A percentile compares a stretch with the other conserved stretches of the same genome.
phyloP scores from a whole-genome alignment of 2,888 invertebrate species.

The Ophion ventricosus region DNA sequence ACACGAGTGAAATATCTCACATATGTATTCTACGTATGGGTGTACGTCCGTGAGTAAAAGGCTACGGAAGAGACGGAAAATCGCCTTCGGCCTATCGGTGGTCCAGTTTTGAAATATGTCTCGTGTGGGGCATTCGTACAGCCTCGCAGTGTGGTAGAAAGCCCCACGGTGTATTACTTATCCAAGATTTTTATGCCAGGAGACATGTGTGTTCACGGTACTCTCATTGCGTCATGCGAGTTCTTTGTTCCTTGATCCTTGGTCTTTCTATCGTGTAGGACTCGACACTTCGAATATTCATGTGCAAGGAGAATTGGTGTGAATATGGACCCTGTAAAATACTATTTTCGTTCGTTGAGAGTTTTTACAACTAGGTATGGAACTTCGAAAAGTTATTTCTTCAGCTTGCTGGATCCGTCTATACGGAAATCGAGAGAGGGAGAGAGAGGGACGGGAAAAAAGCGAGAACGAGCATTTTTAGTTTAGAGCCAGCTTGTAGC shows the following conservation, averaged over 20 bases:
- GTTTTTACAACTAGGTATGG: background rate
- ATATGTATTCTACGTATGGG: background rate
- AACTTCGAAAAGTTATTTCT: background rate
- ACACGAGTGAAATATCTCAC: no score
- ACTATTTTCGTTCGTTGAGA: background rate
- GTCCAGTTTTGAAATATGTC: slow-evolving; percentile 62
- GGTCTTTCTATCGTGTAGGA: slow-evolving; percentile 10
- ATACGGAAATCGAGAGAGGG: background rate
- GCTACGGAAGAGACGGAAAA: slow-evolving; percentile 25
- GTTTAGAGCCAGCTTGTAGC: background rate
- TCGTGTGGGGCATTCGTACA: slow-evolving; percentile 7
- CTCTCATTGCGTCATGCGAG: slow-evolving; percentile 53
- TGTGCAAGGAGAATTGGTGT: slow-evolving; percentile 1
- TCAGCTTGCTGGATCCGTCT: no score
- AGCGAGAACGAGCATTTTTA: background rate
- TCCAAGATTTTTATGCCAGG: slow-evolving; percentile 54
- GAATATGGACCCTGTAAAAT: slow-evolving; percentile 18
- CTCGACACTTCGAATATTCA: background rate
- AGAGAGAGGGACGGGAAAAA: background rate
- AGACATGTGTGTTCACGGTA: slow-evolving; percentile 30
- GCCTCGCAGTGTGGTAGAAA: slow-evolving; percentile 25
- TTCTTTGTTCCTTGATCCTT: slow-evolving; percentile 60
- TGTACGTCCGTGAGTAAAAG: background rate
- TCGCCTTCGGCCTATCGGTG: slow-evolving; percentile 60
- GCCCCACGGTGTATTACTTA: slow-evolving; percentile 33